Evolutionary conservation across 2,113 vertebrate genomes (phyloP).

Genomic region (Chlorocebus sabaeus): DNA sequence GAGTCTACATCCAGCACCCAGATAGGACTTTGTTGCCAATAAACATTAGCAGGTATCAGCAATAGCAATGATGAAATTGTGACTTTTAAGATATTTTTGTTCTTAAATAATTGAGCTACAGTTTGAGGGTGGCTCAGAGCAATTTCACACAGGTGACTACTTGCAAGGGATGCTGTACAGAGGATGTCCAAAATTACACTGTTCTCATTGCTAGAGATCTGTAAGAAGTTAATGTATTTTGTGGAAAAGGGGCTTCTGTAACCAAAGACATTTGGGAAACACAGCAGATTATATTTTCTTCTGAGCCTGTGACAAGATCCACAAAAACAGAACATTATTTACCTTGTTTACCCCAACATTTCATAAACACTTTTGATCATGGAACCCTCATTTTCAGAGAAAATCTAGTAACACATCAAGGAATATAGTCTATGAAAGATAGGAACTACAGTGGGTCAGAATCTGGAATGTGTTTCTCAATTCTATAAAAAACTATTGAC

Average conservation of each 20-base stretch:
- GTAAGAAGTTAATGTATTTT: neutral
- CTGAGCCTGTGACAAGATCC: neutral
- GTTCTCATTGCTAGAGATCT: neutral
- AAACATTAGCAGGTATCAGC: neutral
- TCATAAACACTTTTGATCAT: neutral
- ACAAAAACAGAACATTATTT: neutral
- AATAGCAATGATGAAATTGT: neutral
- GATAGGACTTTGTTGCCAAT: neutral
- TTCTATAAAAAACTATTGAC: neutral
- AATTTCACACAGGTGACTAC: neutral
- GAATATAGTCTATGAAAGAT: neutral
- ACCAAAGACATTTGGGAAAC: neutral
- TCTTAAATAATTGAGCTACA: neutral
- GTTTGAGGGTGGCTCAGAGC: neutral
- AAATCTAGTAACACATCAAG: neutral
- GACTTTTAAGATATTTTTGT: neutral
- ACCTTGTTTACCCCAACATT: neutral
- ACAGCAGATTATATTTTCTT: neutral
- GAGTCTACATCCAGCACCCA: neutral
- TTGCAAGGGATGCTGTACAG: neutral
- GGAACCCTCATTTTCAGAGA: neutral
- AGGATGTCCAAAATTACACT: neutral
- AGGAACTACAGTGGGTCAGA: neutral
- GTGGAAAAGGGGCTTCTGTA: neutral
- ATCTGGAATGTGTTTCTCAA: neutral